Conservation (phyloP, 2,888 invertebrate genomes). For the Anorthoa munda region DNA sequence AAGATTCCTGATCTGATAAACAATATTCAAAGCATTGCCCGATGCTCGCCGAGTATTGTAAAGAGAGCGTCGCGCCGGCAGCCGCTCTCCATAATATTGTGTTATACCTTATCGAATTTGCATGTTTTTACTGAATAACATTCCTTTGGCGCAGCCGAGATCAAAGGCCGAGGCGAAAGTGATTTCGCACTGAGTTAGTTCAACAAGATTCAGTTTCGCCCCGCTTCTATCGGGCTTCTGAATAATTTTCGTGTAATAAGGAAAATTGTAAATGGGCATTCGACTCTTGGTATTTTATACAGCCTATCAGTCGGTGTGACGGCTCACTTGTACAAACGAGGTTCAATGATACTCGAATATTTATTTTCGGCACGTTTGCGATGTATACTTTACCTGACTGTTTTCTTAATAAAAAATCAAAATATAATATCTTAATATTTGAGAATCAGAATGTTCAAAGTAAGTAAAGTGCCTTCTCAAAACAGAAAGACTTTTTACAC, state of each 20-base stretch:
- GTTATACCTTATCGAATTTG: slow-evolving; percentile 91
- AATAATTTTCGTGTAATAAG: slow-evolving; percentile 90
- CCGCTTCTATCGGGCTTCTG: slow-evolving; percentile 84
- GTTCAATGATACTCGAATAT: not conserved
- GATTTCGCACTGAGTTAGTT: slow-evolving; percentile 91
- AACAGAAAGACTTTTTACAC: not conserved
- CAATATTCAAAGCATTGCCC: slow-evolving; percentile 80
- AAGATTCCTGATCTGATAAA: slow-evolving; percentile 71
- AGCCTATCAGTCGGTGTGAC: slow-evolving; percentile 48
- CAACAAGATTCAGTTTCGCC: slow-evolving; percentile 89
- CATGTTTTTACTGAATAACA: slow-evolving; percentile 91
- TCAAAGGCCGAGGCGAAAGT: slow-evolving; percentile 90
- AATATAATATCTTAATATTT: no score
- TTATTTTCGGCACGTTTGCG: not conserved
- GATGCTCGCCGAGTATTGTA: slow-evolving; percentile 76
- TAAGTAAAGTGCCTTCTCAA: not conserved
- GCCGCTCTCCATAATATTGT: slow-evolving; percentile 88
- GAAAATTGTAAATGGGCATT: slow-evolving; percentile 88
- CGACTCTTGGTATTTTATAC: slow-evolving; percentile 78
- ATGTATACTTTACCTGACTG: not conserved
- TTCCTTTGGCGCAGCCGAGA: slow-evolving; percentile 90
- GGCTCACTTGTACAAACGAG: slow-evolving; percentile 17
- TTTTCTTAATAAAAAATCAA: slow-evolving; percentile 3
- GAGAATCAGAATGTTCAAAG: not conserved
- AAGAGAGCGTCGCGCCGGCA: slow-evolving; percentile 74